These are phyloP conservation scores for Mustelus asterias DNA, from an alignment of 2,113 vertebrate species.

Conservation along the genomic window DNA sequence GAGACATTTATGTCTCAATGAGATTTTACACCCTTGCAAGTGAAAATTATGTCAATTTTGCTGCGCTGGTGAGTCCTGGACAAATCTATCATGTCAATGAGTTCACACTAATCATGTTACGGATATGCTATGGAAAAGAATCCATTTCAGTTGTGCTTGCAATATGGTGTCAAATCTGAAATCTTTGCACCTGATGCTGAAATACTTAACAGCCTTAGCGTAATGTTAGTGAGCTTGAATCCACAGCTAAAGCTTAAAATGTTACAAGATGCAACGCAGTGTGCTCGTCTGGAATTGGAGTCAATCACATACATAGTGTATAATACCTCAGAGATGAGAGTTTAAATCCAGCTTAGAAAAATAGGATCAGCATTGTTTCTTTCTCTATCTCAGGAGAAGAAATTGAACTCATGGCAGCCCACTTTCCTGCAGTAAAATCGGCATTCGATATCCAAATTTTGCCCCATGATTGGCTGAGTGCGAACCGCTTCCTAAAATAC, in stretches of 20 bases:
- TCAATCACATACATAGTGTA: neutral
- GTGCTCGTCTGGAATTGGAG: neutral
- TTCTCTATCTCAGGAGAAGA: neutral
- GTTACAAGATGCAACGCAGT: neutral
- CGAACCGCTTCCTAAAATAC: neutral
- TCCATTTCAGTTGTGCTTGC: slow-evolving; percentile 15
- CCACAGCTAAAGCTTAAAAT: slow-evolving; percentile 7
- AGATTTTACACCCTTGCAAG: neutral
- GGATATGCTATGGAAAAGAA: slow-evolving; percentile 8
- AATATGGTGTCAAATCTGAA: neutral
- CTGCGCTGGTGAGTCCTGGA: neutral
- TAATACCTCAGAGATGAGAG: neutral
- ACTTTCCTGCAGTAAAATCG: neutral
- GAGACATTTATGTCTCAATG: neutral
- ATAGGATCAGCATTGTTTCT: neutral
- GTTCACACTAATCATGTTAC: neutral
- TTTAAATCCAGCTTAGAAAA: slow-evolving; percentile 21
- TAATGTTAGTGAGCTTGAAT: neutral
- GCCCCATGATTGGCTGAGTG: neutral
- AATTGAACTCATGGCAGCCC: neutral
- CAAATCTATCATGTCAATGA: slow-evolving; percentile 19
- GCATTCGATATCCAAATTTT: neutral
- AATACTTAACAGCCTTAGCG: slow-evolving; percentile 32
- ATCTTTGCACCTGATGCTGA: slow-evolving; percentile 20
- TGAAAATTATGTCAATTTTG: slow-evolving; percentile 27